Evolutionary conservation across 2,888 invertebrate genomes (phyloP).

Genomic region (Rhopalosiphum nymphaeae): DNA sequence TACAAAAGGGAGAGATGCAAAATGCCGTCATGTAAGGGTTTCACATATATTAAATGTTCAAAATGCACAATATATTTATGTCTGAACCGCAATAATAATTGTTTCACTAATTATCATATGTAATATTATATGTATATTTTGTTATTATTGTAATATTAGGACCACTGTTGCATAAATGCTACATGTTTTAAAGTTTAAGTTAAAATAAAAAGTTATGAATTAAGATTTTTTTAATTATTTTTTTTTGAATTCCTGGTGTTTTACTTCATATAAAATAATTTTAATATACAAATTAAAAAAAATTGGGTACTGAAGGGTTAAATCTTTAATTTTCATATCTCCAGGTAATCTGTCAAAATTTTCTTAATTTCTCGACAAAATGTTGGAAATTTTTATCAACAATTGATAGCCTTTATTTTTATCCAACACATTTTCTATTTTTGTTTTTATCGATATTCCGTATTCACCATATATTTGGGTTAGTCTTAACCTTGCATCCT

Average conservation of each 20-base stretch:
- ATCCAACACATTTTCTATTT: too few relatives aligned
- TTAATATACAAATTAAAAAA: conserved; percentile 1
- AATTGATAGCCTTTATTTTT: too few relatives aligned
- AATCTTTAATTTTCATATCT: background rate
- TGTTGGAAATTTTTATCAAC: too few relatives aligned
- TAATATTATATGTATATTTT: background rate
- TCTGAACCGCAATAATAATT: conserved; percentile 18
- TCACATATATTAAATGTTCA: background rate
- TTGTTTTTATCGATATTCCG: too few relatives aligned
- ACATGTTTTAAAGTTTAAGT: background rate
- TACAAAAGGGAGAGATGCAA: too few relatives aligned
- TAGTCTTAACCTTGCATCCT: too few relatives aligned
- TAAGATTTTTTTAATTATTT: conserved; percentile 27
- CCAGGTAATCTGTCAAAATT: background rate
- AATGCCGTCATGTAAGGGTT: background rate
- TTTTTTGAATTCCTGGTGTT: conserved; percentile 15
- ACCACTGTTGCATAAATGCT: conserved; percentile 42
- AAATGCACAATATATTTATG: conserved; percentile 38
- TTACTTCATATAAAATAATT: background rate
- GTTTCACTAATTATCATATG: conserved; percentile 37
- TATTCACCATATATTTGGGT: too few relatives aligned
- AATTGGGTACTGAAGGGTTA: conserved; percentile 30
- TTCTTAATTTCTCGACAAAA: background rate
- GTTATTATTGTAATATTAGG: conserved; percentile 30
- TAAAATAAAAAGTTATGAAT: background rate